Evolutionary conservation across 92 coral and sea anemone species (phyloP), one percentile per base, ranked within the genome.

Genomic region (Muricea muricata): DNA sequence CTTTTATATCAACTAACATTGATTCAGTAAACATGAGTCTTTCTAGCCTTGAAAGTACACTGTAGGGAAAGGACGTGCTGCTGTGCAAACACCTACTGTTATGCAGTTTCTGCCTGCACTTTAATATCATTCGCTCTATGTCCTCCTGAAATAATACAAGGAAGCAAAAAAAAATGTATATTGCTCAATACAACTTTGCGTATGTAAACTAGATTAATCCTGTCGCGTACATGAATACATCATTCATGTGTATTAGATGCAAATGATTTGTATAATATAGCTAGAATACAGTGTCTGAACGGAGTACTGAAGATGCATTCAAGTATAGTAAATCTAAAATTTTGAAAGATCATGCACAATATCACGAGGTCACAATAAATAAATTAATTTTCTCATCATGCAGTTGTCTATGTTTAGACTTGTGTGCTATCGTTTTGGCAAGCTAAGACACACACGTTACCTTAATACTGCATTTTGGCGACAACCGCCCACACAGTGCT

Each of bases 181-280:
- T 52, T 28, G 37, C 70, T 10, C 37, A 63, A 29, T 13, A 30
- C 23, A 63, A 63, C 30, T 26, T 35, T 63, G 3, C 70, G 15
- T 26, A 29, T 32, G 70, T 63, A 63, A 63, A 63, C 70, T 63
- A 32, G 37, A 63, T 63, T 25, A 63, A 63, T 63, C 70, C 37
- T 28, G 70, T 63, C 35, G 2, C 12, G 29, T 21, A 12, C 30
- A 21, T 57, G 65, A 63, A 26, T 10, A 29, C 35, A 63, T 63
- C 70, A 63, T 15, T 39, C 2, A 6, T 52, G 24, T 6, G 4
- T 18, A 45, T 13, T 7, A 26, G 37, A 63, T 63, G 35, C 70
- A 63, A 63, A 63, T 15, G 12, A 63, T 30, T 1, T 24, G 33
- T 17, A 60, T 5, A 28, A 21, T 60, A 23, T 1, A 24, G 0